Percentiles rank a stretch among this genome's conserved stretches.
Evolutionary conservation across 2,113 vertebrate genomes (phyloP).

Genomic region (Sturnira hondurensis): DNA sequence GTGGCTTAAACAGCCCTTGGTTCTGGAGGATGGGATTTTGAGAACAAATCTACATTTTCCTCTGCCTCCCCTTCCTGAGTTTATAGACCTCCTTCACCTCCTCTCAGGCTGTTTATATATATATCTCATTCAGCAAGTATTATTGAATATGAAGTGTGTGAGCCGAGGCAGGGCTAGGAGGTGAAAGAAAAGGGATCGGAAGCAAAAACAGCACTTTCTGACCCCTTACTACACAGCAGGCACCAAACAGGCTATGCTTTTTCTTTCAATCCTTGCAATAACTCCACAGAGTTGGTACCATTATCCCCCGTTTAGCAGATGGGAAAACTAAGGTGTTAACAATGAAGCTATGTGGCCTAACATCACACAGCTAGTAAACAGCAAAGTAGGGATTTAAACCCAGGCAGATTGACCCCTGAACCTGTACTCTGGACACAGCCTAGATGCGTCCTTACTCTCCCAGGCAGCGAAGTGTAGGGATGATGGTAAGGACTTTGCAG

Average conservation of each 20-base stretch:
- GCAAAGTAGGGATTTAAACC: conserved; percentile 15
- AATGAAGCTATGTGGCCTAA: background rate
- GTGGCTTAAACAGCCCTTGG: background rate
- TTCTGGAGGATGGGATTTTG: background rate
- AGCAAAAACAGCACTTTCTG: background rate
- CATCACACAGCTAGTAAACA: background rate
- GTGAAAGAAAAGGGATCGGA: background rate
- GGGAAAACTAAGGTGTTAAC: background rate
- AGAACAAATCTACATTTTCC: conserved; percentile 22
- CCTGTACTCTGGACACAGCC: background rate
- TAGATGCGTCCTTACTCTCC: background rate
- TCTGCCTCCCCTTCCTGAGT: background rate
- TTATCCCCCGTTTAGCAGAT: conserved; percentile 18
- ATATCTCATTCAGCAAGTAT: conserved; percentile 25
- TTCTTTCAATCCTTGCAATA: background rate
- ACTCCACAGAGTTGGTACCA: background rate
- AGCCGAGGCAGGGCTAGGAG: background rate
- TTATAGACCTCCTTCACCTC: conserved; percentile 17
- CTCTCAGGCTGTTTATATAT: background rate
- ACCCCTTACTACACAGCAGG: background rate
- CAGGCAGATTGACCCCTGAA: background rate
- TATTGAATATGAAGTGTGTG: conserved; percentile 29
- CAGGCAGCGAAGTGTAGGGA: background rate
- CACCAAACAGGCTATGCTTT: background rate
- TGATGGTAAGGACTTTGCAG: background rate